phyloP scores from a whole-genome alignment of 1,140 invertebrate genomes.

The Zaprionus nigranus region DNA sequence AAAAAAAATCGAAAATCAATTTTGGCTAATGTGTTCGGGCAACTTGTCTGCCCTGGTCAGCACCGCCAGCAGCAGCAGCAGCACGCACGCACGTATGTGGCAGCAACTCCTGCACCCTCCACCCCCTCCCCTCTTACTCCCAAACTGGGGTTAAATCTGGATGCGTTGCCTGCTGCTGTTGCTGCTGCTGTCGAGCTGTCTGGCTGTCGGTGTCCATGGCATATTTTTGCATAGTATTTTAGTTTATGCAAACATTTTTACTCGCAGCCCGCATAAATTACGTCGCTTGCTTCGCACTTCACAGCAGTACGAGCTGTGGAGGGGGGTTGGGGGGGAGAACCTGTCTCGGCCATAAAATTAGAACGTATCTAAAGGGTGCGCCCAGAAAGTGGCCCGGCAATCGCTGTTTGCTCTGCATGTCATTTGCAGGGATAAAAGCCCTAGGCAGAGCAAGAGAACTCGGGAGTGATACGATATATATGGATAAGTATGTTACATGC shows the following conservation, averaged over 20 bases:
- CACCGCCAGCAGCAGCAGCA: slow-evolving; percentile 16
- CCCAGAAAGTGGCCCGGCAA: slow-evolving; percentile 32
- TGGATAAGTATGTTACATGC: not conserved
- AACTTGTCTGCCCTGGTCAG: slow-evolving; percentile 32
- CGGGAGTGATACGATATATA: not conserved
- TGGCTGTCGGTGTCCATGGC: slow-evolving; percentile 28
- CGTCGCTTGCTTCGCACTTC: slow-evolving; percentile 33
- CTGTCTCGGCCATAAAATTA: slow-evolving; percentile 55
- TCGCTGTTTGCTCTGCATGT: slow-evolving; percentile 48
- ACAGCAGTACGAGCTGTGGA: not conserved
- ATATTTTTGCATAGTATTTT: slow-evolving; percentile 56
- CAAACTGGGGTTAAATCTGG: slow-evolving; percentile 18
- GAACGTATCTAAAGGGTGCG: slow-evolving; percentile 43
- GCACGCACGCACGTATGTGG: slow-evolving; percentile 35
- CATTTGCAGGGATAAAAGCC: slow-evolving; percentile 25
- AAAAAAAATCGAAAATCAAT: slow-evolving; percentile 77
- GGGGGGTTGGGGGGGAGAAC: not conserved
- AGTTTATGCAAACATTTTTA: slow-evolving; percentile 58
- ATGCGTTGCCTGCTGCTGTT: slow-evolving; percentile 9
- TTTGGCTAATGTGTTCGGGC: slow-evolving; percentile 73
- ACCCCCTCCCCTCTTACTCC: not conserved
- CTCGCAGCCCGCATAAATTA: slow-evolving; percentile 53
- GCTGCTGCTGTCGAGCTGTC: not conserved
- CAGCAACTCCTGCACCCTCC: not conserved
- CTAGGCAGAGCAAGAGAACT: not conserved